Evolutionary conservation across 92 coral and sea anemone genomes (phyloP), one percentile per base, ranked within the genome.

Genomic region (Zoanthus solanderi): DNA sequence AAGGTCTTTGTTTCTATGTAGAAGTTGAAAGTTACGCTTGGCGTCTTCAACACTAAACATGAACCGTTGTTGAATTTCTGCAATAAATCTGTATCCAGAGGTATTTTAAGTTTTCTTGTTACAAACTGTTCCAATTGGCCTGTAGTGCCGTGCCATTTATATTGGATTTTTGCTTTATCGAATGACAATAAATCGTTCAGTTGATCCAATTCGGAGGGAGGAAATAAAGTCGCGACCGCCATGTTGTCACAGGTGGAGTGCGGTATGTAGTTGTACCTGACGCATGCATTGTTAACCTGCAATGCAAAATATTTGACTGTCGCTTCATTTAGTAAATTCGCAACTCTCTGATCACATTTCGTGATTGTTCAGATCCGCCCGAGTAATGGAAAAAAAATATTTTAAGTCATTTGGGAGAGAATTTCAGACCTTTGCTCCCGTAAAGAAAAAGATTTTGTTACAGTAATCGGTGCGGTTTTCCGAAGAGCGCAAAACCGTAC

Each of bases 1-100:
- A 87, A 72, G 77, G 89, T 78, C 75, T 76, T 76, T 42, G 88
- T 73, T 45, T 84, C 72, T 56, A 17, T 28, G 72, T 46, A 87
- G 57, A 87, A 74, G 69, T 86, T 86, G n/a, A 86, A 86, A 31
- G 83, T 86, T 79, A 86, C 83, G 73, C 83, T 86, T 87, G 89
- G 50, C 29, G 78, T 87, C 77, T 50, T 66, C 89, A 83, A 87
- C 89, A 66, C 89, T 14, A 74, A 65, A 77, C 76, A 76, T 72
- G 78, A 76, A 76, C 84, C 89, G 65, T 86, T 86, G 29, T 14
- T 47, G 75, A 81, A 61, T 73, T 65, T 77, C 18, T 76, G 81
- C 80, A 23, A 76, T 73, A 54, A 23, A 18, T 75, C 67, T 68
- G 71, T 57, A 82, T 76, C 65, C 82, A 73, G 60, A 65, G 77